Percentiles rank a stretch among this genome's conserved stretches.
These are phyloP conservation scores for crab-eating macaque (Macaca fascicularis) DNA, from an alignment of 2,113 vertebrate genomes.

Conservation along the genomic window T2T-MFA8v1.1 NC_088391.1:73934001-73934500, in stretches of 20 bases:
- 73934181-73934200: neutral
- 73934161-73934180: neutral
- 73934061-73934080: neutral
- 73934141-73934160: no score
- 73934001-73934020: neutral
- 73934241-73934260: neutral
- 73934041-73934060: neutral
- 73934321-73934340: neutral
- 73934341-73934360: neutral
- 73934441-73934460: no score
- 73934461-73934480: no score
- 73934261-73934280: neutral
- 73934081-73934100: neutral
- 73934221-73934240: neutral
- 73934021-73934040: neutral
- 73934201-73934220: neutral
- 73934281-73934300: neutral
- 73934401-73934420: neutral
- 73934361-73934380: neutral
- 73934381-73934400: neutral
- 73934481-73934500: no score
- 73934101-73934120: neutral
- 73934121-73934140: no score
- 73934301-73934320: neutral
- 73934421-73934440: no score